A percentile compares a stretch with the other conserved stretches of the same genome.
phyloP scores from a whole-genome alignment of 2,113 vertebrate species.

The Myrmecobius fasciatus region DNA sequence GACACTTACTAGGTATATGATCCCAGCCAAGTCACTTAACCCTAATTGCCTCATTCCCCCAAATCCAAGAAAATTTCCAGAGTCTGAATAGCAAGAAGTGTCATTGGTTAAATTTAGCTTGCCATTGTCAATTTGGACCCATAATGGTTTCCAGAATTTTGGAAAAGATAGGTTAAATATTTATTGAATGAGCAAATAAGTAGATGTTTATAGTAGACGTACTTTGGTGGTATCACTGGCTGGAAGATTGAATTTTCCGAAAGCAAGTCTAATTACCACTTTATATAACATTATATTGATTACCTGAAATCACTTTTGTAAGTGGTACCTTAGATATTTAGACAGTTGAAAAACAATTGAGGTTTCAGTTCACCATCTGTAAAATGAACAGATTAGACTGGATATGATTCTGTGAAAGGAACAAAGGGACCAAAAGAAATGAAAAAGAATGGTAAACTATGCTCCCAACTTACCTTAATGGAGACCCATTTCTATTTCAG shows the following conservation, averaged over 20 bases:
- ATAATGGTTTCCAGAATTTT: not conserved
- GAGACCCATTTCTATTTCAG: not conserved
- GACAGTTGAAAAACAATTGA: not conserved
- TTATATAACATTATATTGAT: not conserved
- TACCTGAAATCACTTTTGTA: not conserved
- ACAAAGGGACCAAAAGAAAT: not conserved
- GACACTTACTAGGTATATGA: no score
- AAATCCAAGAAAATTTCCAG: not conserved
- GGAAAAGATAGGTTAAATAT: not conserved
- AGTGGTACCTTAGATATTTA: not conserved
- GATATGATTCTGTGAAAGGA: not conserved
- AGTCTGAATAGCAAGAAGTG: not conserved
- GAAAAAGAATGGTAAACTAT: not conserved
- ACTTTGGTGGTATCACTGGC: not conserved
- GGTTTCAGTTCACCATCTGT: not conserved
- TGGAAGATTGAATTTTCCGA: not conserved
- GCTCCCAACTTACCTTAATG: not conserved
- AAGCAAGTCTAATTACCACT: not conserved
- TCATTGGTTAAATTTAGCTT: not conserved
- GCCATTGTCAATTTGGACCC: not conserved
- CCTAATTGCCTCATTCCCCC: not conserved
- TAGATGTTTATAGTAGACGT: not conserved
- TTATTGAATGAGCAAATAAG: not conserved
- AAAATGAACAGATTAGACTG: not conserved
- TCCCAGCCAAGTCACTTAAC: no score